Base-by-base conservation (phyloP, 2,113 vertebrate genomes). In the Empidonax alnorum region DNA sequence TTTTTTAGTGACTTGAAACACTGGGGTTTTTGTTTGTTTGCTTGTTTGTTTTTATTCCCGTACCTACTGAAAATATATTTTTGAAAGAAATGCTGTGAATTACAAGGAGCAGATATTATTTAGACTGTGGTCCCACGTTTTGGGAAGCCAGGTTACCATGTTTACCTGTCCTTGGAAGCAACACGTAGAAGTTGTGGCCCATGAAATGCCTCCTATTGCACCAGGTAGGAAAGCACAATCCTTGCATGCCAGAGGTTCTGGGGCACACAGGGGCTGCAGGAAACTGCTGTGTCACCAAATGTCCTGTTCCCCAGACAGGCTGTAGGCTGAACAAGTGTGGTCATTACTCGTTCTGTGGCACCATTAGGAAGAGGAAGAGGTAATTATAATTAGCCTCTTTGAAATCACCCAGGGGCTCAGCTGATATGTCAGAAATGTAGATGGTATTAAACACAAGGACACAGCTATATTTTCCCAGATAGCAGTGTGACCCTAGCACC, bases 21-120 rank as follows among this genome's bases (percentile, higher is more conserved):
- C 33, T 3, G 0, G 0, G 10, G 6, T 8, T 2, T 35, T 62
- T 25, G 28, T 31, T 76, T 69, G 11, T 37, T 55, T 31, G 3
- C 27, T 55, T 17, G 11, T 22, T 35, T 33, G 33, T 10, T 61
- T 53, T 75, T 17, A 27, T 49, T 85, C 19, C 39, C 63, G 30
- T 5, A 13, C 0, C 4, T 23, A 7, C 14, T 5, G 2, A 28
- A 69, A 77, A 35, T 3, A 13, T 5, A 1, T 24, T 67, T 76
- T 44, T 42, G 58, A 52, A 85, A 52, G 33, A 71, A 83, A 59
- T 21, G 10, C 50, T 76, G 17, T 69, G 18, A 71, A 52, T 71
- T 9, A 5, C 11, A 39, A 1, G 0, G 6, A 35, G 14, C 1
- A 3, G 30, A 3, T 69, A 8, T 50, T 25, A 27, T 33, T 35